Evolutionary conservation across 2,113 vertebrate species (phyloP).

Genomic region (Zosterops lateralis): DNA sequence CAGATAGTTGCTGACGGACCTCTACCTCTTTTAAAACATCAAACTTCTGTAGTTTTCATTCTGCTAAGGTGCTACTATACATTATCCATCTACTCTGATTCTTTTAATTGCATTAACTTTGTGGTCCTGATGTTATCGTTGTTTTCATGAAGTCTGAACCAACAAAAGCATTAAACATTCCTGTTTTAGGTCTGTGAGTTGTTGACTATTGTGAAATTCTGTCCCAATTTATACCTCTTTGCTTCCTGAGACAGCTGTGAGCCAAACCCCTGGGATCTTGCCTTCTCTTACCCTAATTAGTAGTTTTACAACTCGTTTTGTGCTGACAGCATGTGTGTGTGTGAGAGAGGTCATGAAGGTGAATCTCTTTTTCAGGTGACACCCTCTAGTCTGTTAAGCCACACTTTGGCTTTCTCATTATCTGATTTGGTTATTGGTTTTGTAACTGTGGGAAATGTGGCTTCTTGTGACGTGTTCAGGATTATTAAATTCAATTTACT

Average conservation of each 20-base stretch:
- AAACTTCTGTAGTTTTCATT: not conserved
- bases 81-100: not conserved
- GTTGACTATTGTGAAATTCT: slow-evolving; percentile 9
- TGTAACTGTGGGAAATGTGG: not conserved
- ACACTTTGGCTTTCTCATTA: slow-evolving; percentile 56
- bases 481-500: slow-evolving; percentile 17
- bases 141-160: not conserved
- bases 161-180: not conserved
- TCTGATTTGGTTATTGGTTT: slow-evolving; percentile 33
- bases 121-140: not conserved
- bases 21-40: not conserved
- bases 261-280: slow-evolving; percentile 43
- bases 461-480: not conserved
- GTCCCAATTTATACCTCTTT: slow-evolving; percentile 38
- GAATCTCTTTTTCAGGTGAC: slow-evolving; percentile 69
- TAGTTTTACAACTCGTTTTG: slow-evolving; percentile 52
- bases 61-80: not conserved
- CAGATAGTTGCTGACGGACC: not conserved
- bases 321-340: not conserved
- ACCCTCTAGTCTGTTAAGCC: slow-evolving; percentile 15
- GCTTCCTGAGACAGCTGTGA: slow-evolving; percentile 60
- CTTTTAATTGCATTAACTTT: not conserved
- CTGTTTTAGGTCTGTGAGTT: not conserved
- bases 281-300: slow-evolving; percentile 62
- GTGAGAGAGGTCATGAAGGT: slow-evolving; percentile 60